Conservation (phyloP, 2,888 invertebrate species). For the Rhimphoctona megacephalus region DNA sequence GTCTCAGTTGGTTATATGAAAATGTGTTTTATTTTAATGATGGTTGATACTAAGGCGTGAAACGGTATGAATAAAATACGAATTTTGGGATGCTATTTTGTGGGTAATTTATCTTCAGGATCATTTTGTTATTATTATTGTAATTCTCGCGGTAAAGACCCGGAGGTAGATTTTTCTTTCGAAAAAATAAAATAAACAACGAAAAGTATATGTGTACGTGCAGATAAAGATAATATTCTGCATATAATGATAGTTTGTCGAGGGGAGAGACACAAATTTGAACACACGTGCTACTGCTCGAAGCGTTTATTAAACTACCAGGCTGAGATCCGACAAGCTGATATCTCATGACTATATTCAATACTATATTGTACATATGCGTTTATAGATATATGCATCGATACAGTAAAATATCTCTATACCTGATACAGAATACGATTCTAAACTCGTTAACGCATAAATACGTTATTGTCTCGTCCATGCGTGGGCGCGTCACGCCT, state of each 20-base stretch:
- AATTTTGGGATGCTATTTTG: background rate
- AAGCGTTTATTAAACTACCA: slow-evolving; percentile 66
- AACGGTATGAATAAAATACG: background rate
- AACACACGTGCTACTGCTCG: slow-evolving; percentile 65
- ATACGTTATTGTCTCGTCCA: slow-evolving; percentile 65
- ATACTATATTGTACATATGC: slow-evolving; percentile 10
- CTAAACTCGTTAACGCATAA: slow-evolving; percentile 68
- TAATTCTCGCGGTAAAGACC: slow-evolving; percentile 5
- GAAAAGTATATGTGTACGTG: background rate
- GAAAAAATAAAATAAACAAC: background rate
- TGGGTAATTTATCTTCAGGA: background rate
- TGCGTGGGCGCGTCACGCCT: slow-evolving; percentile 61
- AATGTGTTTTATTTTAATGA: background rate
- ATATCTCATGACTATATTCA: slow-evolving; percentile 46
- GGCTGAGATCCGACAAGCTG: slow-evolving; percentile 57
- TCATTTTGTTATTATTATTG: slow-evolving; percentile 16
- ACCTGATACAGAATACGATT: slow-evolving; percentile 45
- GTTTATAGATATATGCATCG: slow-evolving; percentile 16
- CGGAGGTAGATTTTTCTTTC: slow-evolving; percentile 27
- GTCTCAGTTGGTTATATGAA: background rate
- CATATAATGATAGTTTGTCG: slow-evolving; percentile 6
- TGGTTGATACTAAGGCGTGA: background rate
- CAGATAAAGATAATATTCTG: slow-evolving; percentile 11
- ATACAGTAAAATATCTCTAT: slow-evolving; percentile 53
- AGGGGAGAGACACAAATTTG: slow-evolving; percentile 38